Conservation (phyloP, 1,140 invertebrate species). For the Teleopsis dalmanni region DNA sequence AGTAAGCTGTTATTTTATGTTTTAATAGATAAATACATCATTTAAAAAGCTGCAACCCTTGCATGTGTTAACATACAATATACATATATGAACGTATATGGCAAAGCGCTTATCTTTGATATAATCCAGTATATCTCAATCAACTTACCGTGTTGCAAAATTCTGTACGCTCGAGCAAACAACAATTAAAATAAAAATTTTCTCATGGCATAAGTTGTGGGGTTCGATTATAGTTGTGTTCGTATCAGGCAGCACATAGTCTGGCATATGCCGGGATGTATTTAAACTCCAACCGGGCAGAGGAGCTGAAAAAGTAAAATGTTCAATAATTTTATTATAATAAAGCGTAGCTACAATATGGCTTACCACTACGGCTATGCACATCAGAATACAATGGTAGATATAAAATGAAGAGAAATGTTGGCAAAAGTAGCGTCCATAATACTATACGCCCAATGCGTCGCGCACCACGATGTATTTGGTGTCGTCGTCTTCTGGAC, state of each 20-base stretch:
- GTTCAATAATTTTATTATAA: background rate
- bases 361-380: background rate
- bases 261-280: constrained; percentile 59
- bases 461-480: background rate
- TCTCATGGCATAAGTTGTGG: constrained; percentile 50
- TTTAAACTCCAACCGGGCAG: constrained; percentile 61
- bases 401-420: background rate
- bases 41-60: background rate
- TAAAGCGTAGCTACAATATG: background rate
- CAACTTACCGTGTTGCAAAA: constrained; percentile 47
- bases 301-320: constrained; percentile 19
- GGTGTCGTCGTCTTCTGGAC: too few relatives aligned
- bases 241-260: constrained; percentile 63
- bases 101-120: background rate
- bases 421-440: background rate
- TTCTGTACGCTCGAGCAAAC: constrained; percentile 65
- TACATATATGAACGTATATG: background rate
- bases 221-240: constrained; percentile 60
- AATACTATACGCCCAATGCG: background rate
- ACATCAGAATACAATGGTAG: background rate
- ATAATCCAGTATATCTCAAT: background rate
- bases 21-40: background rate
- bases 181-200: constrained; percentile 59
- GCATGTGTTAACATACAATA: background rate
- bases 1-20: background rate